These are phyloP conservation scores for Mormoops blainvillei DNA, from an alignment of 2,113 vertebrate genomes.

Conservation along the genomic window DNA sequence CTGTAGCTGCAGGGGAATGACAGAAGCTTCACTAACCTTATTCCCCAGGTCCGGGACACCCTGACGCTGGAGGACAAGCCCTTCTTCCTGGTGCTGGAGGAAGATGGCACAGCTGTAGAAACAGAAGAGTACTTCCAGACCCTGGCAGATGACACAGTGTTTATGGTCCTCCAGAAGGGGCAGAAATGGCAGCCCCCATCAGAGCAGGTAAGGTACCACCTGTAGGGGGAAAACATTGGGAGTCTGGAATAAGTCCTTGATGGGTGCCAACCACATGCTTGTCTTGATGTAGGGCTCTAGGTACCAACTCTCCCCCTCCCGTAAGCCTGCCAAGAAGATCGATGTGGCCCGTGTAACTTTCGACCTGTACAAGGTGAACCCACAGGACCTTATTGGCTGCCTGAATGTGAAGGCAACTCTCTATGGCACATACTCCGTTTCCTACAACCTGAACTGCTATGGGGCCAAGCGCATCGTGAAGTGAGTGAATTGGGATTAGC, in stretches of 20 bases:
- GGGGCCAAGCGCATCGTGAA: conserved; percentile 84
- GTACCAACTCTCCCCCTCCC: conserved; percentile 74
- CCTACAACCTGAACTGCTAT: conserved; percentile 90
- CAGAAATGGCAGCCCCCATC: conserved; percentile 84
- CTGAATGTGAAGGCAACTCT: conserved; percentile 92
- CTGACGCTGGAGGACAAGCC: conserved; percentile 71
- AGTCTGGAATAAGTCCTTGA: background rate
- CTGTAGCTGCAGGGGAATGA: background rate
- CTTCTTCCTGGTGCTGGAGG: conserved; percentile 87
- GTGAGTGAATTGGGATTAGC: conserved; percentile 72
- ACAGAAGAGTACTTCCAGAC: conserved; percentile 91
- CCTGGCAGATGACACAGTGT: conserved; percentile 82
- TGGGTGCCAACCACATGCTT: background rate
- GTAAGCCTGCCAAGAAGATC: conserved; percentile 79
- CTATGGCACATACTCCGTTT: conserved; percentile 91
- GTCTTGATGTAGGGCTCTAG: conserved; percentile 31
- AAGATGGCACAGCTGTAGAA: conserved; percentile 92
- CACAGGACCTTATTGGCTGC: conserved; percentile 91
- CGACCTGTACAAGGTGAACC: conserved; percentile 93
- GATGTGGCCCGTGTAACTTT: conserved; percentile 92
- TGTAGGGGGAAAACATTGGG: background rate
- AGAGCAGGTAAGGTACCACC: conserved; percentile 68
- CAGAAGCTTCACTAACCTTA: background rate
- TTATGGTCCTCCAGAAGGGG: conserved; percentile 89
- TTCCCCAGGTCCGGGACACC: conserved; percentile 79